A percentile compares a stretch with the other conserved stretches of the same genome.
Conservation (phyloP, 2,888 invertebrate species). For the Drosophila prostipennis region DNA sequence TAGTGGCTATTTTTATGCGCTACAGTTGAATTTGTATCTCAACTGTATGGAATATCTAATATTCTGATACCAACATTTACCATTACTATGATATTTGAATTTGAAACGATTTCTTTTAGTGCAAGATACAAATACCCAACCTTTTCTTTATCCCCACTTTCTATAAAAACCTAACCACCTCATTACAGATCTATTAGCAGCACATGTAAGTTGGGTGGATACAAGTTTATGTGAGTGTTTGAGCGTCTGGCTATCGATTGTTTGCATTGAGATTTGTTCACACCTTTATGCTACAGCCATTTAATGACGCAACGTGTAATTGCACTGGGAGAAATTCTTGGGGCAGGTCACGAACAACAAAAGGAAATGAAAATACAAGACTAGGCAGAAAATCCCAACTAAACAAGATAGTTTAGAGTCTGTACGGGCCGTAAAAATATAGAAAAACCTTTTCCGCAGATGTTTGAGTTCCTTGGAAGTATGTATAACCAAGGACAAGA, state of each 20-base stretch:
- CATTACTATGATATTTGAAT: not conserved
- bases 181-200: slow-evolving; percentile 38
- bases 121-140: not conserved
- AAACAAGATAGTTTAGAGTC: slow-evolving; percentile 6
- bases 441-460: slow-evolving; percentile 5
- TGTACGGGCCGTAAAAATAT: not conserved
- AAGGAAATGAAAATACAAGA: not conserved
- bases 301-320: slow-evolving; percentile 31
- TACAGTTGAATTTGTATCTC: slow-evolving; percentile 23
- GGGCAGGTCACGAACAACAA: slow-evolving; percentile 5
- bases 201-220: slow-evolving; percentile 7
- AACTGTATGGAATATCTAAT: too few relatives aligned
- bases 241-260: slow-evolving; percentile 52
- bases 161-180: slow-evolving; percentile 36
- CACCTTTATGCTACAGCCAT: slow-evolving; percentile 51
- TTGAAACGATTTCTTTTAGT: not conserved
- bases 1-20: slow-evolving; percentile 13
- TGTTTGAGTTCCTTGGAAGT: slow-evolving; percentile 29
- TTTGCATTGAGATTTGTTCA: slow-evolving; percentile 39
- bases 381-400: not conserved
- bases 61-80: not conserved
- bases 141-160: not conserved
- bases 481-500: slow-evolving; percentile 5
- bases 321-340: slow-evolving; percentile 23
- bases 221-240: slow-evolving; percentile 23